Conservation (phyloP, 2,113 vertebrate genomes). For the Lasiurus borealis region DNA sequence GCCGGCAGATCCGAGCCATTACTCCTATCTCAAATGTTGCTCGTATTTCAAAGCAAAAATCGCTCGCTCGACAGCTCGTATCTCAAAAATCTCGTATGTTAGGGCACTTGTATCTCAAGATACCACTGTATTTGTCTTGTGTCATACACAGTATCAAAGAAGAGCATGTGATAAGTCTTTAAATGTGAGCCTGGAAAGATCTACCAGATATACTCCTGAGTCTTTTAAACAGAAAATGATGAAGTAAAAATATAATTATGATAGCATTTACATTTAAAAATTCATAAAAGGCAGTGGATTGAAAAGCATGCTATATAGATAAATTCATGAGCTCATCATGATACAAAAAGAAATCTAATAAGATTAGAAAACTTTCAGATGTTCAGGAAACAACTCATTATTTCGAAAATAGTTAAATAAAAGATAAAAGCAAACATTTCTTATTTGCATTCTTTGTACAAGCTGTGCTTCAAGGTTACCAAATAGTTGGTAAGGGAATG, state of each 20-base stretch:
- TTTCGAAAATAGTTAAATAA: constrained; percentile 44
- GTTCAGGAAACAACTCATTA: neutral
- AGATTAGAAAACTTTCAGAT: neutral
- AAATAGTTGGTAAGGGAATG: neutral
- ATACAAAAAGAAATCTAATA: neutral
- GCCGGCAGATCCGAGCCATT: no score
- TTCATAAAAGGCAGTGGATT: neutral
- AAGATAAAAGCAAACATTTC: neutral
- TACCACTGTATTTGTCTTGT: neutral
- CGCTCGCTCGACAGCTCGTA: no score
- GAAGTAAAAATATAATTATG: constrained; percentile 2
- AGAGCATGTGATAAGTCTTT: constrained; percentile 17
- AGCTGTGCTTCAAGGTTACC: neutral
- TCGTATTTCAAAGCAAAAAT: no score
- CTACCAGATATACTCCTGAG: constrained; percentile 1
- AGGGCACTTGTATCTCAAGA: no score
- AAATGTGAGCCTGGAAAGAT: neutral
- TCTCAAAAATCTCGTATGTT: no score
- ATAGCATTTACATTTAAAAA: constrained; percentile 32
- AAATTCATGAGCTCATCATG: constrained; percentile 7
- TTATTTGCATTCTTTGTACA: constrained; percentile 10
- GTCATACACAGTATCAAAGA: neutral
- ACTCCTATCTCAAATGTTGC: no score
- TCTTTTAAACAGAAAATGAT: constrained; percentile 6
- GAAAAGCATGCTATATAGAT: neutral